Percentiles rank a stretch among this genome's conserved stretches.
Evolutionary conservation across 2,888 invertebrate genomes (phyloP).

Genomic region (Drosophila robusta): DNA sequence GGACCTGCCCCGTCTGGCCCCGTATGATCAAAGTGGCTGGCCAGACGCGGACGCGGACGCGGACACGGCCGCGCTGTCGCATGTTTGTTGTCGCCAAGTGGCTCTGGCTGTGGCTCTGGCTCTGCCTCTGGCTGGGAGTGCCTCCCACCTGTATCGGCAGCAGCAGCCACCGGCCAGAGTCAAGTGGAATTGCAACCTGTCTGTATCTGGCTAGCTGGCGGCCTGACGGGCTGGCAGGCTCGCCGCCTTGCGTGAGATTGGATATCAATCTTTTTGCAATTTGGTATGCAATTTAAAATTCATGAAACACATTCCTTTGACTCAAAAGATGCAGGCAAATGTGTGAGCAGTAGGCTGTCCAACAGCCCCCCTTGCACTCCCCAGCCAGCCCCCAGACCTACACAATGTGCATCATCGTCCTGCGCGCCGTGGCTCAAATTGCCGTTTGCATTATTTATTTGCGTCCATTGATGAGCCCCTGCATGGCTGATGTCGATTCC

Average conservation of each 20-base stretch:
- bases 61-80: conserved; percentile 71
- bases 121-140: conserved; percentile 15
- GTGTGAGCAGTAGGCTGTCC: conserved; percentile 45
- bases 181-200: conserved; percentile 45
- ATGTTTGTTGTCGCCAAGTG: conserved; percentile 67
- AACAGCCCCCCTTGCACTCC: conserved; percentile 1
- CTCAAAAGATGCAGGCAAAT: conserved; percentile 81
- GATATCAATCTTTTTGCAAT: conserved; percentile 84
- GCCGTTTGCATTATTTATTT: conserved; percentile 82
- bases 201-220: conserved; percentile 21
- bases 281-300: conserved; percentile 83
- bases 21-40: conserved; percentile 60
- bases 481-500: conserved; percentile 41
- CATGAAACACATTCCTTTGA: conserved; percentile 83
- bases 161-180: conserved; percentile 27
- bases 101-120: conserved; percentile 13
- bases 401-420: conserved; percentile 31
- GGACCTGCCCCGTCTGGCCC: conserved; percentile 38
- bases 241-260: conserved; percentile 82
- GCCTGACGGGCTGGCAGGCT: conserved; percentile 25
- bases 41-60: conserved; percentile 49
- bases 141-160: conserved; percentile 56
- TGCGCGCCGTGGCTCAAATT: conserved; percentile 69
- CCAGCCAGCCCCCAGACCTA: conserved; percentile 1
- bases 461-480: conserved; percentile 73